phyloP scores from a whole-genome alignment of 2,888 invertebrate species.

The Eurois occulta region DNA sequence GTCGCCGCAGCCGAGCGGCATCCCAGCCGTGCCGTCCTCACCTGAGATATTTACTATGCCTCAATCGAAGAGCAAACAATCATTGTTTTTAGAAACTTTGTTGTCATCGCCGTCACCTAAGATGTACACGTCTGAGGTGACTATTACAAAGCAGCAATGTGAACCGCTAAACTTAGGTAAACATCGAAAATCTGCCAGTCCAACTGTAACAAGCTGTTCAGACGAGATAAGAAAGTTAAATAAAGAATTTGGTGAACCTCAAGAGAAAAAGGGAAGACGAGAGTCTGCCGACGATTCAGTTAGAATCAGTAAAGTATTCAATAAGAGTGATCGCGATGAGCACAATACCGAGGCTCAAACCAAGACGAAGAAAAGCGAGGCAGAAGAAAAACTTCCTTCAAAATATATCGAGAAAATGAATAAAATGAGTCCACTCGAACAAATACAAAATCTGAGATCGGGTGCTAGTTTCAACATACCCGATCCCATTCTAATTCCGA shows the following conservation, averaged over 20 bases:
- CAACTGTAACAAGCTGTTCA: conserved; percentile 93
- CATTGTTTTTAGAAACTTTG: conserved; percentile 91
- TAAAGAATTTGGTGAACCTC: conserved; percentile 88
- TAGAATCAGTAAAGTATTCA: conserved; percentile 84
- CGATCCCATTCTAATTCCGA: conserved; percentile 95
- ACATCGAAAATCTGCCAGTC: conserved; percentile 92
- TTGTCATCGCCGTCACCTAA: conserved; percentile 91
- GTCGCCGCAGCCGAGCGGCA: conserved; percentile 93
- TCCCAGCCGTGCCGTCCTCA: conserved; percentile 93
- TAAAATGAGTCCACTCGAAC: conserved; percentile 91
- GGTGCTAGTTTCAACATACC: conserved; percentile 93
- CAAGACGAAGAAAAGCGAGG: conserved; percentile 65
- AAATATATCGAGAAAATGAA: conserved; percentile 68
- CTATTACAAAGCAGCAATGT: conserved; percentile 90
- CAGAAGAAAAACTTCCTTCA: conserved; percentile 72
- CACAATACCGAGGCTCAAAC: conserved; percentile 69
- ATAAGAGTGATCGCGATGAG: conserved; percentile 78
- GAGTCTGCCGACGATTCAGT: conserved; percentile 82
- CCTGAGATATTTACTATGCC: conserved; percentile 92
- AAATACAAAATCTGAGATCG: conserved; percentile 92
- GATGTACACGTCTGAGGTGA: conserved; percentile 90
- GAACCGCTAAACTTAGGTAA: conserved; percentile 93
- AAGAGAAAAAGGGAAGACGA: conserved; percentile 84
- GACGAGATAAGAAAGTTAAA: conserved; percentile 92
- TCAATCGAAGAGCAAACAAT: conserved; percentile 86